Base-by-base conservation (phyloP, 92 coral and sea anemone genomes). In the Diadumene lineata region DNA sequence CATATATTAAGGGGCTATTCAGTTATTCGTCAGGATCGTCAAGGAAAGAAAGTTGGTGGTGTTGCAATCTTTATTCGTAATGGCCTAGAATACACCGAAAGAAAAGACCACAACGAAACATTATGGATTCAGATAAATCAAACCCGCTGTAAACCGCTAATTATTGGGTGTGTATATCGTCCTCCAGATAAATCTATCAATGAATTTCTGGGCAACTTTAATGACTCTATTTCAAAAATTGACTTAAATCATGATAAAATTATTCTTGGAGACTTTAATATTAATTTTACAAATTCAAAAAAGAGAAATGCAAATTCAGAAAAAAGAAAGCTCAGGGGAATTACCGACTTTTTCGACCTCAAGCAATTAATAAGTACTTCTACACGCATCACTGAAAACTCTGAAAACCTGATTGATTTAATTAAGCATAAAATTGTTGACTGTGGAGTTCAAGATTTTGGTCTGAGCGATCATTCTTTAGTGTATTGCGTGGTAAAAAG, bases 1-100 rank as follows among this genome's bases (percentile, higher is more conserved):
- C 55, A 18, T 66, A 72, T 48, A 21, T 72, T 19, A 21, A 50
- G 43, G 29, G 77, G 66, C 16, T 72, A 48, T 22, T 7, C 64
- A 21, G 22, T 66, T 44, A 30, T 72, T 2, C 50, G 77, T 15
- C 3, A 48, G 1, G 77, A 72, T 31, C 30, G 66, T 2, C 19
- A 19, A 3, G 4, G 11, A 6, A 24, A 53, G 25, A 8, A 2
- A 21, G n/a, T n/a, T n/a, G n/a, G n/a, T n/a, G n/a, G n/a, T n/a
- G n/a, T n/a, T n/a, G n/a, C n/a, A n/a, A n/a, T n/a, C n/a, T n/a
- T n/a, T n/a, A n/a, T n/a, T n/a, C n/a, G n/a, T n/a, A n/a, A n/a
- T n/a, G n/a, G n/a, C n/a, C n/a, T n/a, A n/a, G n/a, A n/a, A n/a
- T n/a, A n/a, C n/a, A n/a, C n/a, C n/a, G n/a, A n/a, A n/a, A n/a